Evolutionary conservation across 2,113 vertebrate genomes (phyloP).

Genomic region (Campylomormyrus tamandua): DNA sequence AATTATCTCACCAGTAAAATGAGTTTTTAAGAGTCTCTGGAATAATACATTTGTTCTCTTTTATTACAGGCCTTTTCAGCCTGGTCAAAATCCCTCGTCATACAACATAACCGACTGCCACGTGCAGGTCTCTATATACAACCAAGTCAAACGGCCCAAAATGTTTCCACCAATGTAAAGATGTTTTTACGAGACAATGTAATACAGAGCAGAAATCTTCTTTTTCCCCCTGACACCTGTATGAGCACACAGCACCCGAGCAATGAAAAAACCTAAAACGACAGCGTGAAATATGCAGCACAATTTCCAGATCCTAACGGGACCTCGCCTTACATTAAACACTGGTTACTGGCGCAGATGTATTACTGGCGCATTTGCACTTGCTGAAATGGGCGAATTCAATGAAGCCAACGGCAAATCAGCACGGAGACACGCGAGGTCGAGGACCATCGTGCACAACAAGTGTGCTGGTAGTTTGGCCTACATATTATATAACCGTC

Average conservation of each 20-base stretch:
- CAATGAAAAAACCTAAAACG: not conserved
- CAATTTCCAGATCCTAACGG: not conserved
- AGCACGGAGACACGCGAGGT: not conserved
- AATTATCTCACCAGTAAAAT: not conserved
- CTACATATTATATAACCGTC: constrained; percentile 24
- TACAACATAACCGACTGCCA: not conserved
- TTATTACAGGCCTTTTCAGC: not conserved
- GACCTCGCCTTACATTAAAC: no score
- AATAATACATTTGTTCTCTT: not conserved
- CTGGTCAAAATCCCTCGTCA: not conserved
- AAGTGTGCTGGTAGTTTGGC: constrained; percentile 17
- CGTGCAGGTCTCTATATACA: not conserved
- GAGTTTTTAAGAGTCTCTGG: not conserved
- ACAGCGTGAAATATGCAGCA: not conserved
- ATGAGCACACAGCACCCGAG: not conserved
- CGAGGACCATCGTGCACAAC: not conserved
- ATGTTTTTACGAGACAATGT: not conserved
- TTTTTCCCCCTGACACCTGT: not conserved
- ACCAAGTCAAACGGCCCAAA: not conserved
- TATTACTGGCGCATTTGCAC: not conserved
- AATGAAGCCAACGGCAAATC: not conserved
- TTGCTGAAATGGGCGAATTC: not conserved
- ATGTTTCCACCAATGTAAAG: not conserved
- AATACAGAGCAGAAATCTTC: not conserved
- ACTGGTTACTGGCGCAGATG: not conserved